Evolutionary conservation across 2,113 vertebrate species (phyloP).

Genomic region (Lamprotornis superbus): DNA sequence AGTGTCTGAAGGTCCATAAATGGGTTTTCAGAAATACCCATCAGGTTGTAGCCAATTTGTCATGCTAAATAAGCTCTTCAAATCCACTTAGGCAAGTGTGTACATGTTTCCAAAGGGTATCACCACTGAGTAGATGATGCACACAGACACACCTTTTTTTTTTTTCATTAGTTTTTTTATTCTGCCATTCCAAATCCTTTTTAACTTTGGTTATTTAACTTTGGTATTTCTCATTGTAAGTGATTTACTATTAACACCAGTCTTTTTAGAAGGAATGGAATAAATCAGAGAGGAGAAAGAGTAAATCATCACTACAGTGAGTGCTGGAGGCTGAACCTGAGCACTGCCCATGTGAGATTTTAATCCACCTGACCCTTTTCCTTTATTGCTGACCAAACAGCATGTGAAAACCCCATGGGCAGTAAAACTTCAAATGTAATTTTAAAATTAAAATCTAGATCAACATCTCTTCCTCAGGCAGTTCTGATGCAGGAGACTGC

Average conservation of each 20-base stretch:
- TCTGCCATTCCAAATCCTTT: neutral
- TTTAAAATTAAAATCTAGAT: neutral
- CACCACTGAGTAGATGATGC: neutral
- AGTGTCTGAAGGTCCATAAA: neutral
- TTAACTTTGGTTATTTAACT: neutral
- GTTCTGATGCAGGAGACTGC: neutral
- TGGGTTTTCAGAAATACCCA: constrained; percentile 34
- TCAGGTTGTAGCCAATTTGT: constrained; percentile 32
- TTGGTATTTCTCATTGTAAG: neutral
- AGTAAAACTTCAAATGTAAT: neutral
- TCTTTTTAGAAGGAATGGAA: neutral
- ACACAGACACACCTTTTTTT: neutral
- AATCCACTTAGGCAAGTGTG: neutral
- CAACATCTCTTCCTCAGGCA: neutral
- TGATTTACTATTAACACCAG: neutral
- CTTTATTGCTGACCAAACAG: neutral
- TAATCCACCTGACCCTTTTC: neutral
- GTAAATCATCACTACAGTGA: neutral
- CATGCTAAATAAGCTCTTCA: constrained; percentile 34
- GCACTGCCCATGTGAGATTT: neutral
- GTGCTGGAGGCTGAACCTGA: neutral
- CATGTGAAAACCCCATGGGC: neutral
- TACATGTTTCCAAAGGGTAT: neutral
- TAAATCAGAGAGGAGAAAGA: neutral
- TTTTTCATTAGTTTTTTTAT: neutral